Percentiles rank a stretch among this genome's conserved stretches.
These are phyloP conservation scores for Nephila pilipes DNA, from an alignment of 1,140 invertebrate species.

Conservation along the genomic window DNA sequence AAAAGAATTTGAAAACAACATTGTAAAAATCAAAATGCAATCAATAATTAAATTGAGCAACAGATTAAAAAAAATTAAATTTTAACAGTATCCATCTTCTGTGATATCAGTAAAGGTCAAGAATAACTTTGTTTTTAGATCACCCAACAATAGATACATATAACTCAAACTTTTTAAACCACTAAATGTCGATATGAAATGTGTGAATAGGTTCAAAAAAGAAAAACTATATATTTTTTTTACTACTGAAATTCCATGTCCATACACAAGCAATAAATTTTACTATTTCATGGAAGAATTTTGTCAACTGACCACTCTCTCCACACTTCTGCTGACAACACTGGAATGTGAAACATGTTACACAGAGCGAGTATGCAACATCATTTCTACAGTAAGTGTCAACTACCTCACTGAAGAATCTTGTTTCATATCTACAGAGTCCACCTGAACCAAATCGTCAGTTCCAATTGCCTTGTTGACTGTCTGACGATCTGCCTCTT, in stretches of 20 bases:
- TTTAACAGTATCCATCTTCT: background rate
- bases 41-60: background rate
- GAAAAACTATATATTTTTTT: conserved; percentile 15
- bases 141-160: background rate
- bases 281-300: conserved; percentile 6
- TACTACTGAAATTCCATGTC: conserved; percentile 1
- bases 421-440: conserved; percentile 82
- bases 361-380: background rate
- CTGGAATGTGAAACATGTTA: conserved; percentile 27
- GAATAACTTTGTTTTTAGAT: background rate
- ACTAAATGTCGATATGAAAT: conserved; percentile 23
- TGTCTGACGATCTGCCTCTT: conserved; percentile 49
- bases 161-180: background rate
- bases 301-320: background rate
- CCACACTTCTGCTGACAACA: background rate
- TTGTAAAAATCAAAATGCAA: background rate
- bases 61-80: background rate
- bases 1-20: background rate
- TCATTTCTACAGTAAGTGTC: background rate
- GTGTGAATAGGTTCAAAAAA: background rate
- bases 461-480: conserved; percentile 67
- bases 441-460: conserved; percentile 82
- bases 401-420: conserved; percentile 15
- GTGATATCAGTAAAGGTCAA: background rate
- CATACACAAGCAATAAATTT: background rate